Conservation (phyloP, 2,797 vertebrate species). For the Cichlasoma orientale region DNA sequence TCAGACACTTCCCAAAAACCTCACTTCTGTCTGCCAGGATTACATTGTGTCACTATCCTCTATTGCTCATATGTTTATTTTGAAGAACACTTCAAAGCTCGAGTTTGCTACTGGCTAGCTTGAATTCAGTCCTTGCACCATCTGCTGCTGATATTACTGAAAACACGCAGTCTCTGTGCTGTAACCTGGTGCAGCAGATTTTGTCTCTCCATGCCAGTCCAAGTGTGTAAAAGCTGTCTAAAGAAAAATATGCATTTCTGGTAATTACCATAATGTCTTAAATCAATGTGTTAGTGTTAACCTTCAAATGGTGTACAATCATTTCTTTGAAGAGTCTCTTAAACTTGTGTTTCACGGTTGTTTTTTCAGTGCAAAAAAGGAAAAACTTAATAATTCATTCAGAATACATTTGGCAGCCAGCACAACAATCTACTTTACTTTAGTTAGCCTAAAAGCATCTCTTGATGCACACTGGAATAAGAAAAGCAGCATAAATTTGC, state of each 20-base stretch:
- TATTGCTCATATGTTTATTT: constrained; percentile 42
- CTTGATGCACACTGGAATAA: constrained; percentile 24
- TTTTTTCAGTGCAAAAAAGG: constrained; percentile 3
- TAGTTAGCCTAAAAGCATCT: constrained; percentile 13
- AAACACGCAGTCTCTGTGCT: not conserved
- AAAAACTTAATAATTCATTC: constrained; percentile 5
- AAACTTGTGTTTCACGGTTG: not conserved
- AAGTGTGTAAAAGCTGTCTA: not conserved
- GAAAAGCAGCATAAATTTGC: constrained; percentile 4
- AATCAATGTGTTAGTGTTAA: not conserved
- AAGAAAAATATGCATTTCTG: not conserved
- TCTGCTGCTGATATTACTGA: constrained; percentile 38
- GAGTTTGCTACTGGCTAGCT: constrained; percentile 14
- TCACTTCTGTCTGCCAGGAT: constrained; percentile 15
- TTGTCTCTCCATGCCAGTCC: not conserved
- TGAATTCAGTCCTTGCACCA: constrained; percentile 30
- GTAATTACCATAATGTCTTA: not conserved
- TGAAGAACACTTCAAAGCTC: constrained; percentile 44
- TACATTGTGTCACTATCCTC: constrained; percentile 24
- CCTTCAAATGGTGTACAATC: not conserved
- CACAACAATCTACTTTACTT: constrained; percentile 16
- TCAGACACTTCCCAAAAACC: constrained; percentile 1
- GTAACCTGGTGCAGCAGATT: constrained; percentile 9
- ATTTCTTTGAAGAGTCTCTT: not conserved
- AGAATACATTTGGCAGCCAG: constrained; percentile 19